Conservation (phyloP, 1,140 invertebrate genomes). For the Drosophila punjabiensis region DNA sequence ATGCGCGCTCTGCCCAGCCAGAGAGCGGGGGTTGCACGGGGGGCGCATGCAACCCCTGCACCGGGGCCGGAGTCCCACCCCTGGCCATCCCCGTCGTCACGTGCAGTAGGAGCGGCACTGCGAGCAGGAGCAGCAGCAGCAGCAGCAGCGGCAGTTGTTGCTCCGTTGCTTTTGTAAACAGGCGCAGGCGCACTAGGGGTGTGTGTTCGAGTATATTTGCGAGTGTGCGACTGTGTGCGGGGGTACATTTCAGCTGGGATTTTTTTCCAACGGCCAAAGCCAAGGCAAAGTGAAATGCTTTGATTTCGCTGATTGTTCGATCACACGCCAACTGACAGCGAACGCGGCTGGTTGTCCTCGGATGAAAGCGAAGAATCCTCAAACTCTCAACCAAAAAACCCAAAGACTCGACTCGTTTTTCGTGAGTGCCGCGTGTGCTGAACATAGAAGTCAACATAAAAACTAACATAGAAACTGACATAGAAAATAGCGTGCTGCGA, state of each 20-base stretch:
- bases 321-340: slow-evolving; percentile 85
- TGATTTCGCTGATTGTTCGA: slow-evolving; percentile 81
- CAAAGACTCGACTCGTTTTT: slow-evolving; percentile 18
- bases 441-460: slow-evolving; percentile 10
- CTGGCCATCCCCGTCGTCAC: slow-evolving; percentile 45
- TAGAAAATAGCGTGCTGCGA: slow-evolving; percentile 1
- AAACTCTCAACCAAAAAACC: background rate
- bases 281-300: slow-evolving; percentile 81
- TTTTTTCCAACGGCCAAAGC: slow-evolving; percentile 45
- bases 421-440: slow-evolving; percentile 22
- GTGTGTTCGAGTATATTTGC: slow-evolving; percentile 11
- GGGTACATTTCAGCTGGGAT: slow-evolving; percentile 73
- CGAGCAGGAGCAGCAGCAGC: slow-evolving; percentile 4
- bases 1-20: slow-evolving; percentile 43
- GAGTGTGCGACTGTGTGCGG: slow-evolving; percentile 43
- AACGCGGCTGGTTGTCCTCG: slow-evolving; percentile 79
- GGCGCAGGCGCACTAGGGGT: slow-evolving; percentile 65
- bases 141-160: slow-evolving; percentile 28
- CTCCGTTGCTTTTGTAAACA: slow-evolving; percentile 81
- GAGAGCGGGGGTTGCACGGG: slow-evolving; percentile 48
- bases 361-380: slow-evolving; percentile 10
- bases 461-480: slow-evolving; percentile 7
- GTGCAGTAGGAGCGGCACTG: slow-evolving; percentile 37
- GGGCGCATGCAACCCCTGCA: slow-evolving; percentile 67
- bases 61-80: slow-evolving; percentile 46